phyloP scores from a whole-genome alignment of 2,888 invertebrate species.

The Pollenia griseotomentosa region DNA sequence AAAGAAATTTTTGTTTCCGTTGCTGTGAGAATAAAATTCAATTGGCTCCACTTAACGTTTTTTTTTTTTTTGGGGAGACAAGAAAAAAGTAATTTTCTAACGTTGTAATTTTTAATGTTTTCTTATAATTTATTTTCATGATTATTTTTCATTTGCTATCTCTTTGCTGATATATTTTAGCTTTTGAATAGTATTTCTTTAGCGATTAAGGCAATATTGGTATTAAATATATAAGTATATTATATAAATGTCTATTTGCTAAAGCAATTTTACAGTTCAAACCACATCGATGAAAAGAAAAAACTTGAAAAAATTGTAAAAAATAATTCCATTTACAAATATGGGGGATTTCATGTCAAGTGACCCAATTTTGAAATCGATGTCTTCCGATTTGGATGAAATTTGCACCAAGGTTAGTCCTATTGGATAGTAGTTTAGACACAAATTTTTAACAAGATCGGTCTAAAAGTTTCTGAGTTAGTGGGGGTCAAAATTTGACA shows the following conservation, averaged over 20 bases:
- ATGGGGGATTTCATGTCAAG: too few relatives aligned
- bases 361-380: too few relatives aligned
- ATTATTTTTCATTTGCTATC: slow-evolving; percentile 38
- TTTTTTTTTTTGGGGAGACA: not conserved
- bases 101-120: slow-evolving; percentile 62
- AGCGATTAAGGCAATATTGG: not conserved
- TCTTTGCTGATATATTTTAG: not conserved
- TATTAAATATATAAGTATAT: not conserved
- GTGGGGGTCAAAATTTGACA: too few relatives aligned
- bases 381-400: too few relatives aligned
- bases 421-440: too few relatives aligned
- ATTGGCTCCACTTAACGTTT: slow-evolving; percentile 60
- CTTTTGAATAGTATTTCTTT: not conserved
- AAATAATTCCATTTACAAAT: not conserved
- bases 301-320: not conserved
- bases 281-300: not conserved
- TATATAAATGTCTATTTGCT: not conserved
- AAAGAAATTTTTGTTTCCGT: slow-evolving; percentile 56
- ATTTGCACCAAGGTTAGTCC: too few relatives aligned
- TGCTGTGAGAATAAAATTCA: slow-evolving; percentile 55
- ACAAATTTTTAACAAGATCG: too few relatives aligned
- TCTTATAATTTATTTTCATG: slow-evolving; percentile 66
- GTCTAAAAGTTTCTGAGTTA: too few relatives aligned
- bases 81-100: not conserved
- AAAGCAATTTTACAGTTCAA: slow-evolving; percentile 34